Evolutionary conservation across 1,140 invertebrate species (phyloP).

Genomic region (fruit fly (Drosophila melanogaster)): Release_6_plus_ISO1_MT NT_033779.5:4519501-4520000

Average conservation of each 20-base stretch:
- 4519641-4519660: constrained; percentile 87
- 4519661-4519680: constrained; percentile 78
- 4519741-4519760: constrained; percentile 93
- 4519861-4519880: constrained; percentile 92
- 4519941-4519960: constrained; percentile 91
- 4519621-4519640: constrained; percentile 92
- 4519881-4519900: constrained; percentile 92
- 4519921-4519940: constrained; percentile 92
- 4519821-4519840: constrained; percentile 92
- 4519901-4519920: constrained; percentile 87
- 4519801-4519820: constrained; percentile 92
- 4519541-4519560: constrained; percentile 88
- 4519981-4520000: constrained; percentile 67
- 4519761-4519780: constrained; percentile 91
- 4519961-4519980: constrained; percentile 79
- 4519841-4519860: constrained; percentile 92
- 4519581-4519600: constrained; percentile 89
- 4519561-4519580: constrained; percentile 89
- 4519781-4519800: constrained; percentile 93
- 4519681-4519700: constrained; percentile 92
- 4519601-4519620: constrained; percentile 90
- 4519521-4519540: constrained; percentile 88
- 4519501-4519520: constrained; percentile 88
- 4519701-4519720: constrained; percentile 88
- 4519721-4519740: constrained; percentile 94